These are phyloP conservation scores for Boloria euphrosyne DNA, from an alignment of 2,888 invertebrate species.

Conservation along the genomic window DNA sequence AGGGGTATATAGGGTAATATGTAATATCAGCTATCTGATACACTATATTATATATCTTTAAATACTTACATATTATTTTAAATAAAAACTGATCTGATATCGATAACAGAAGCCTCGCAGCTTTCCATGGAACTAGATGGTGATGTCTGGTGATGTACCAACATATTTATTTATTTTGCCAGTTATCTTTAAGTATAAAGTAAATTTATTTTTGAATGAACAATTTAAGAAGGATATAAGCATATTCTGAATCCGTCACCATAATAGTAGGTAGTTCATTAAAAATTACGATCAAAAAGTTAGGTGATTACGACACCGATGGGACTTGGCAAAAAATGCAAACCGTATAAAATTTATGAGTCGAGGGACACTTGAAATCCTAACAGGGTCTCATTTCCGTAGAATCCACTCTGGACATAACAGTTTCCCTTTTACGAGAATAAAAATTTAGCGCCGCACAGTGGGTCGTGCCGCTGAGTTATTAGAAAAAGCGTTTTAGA, in stretches of 20 bases:
- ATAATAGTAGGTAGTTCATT: neutral
- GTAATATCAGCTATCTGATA: no score
- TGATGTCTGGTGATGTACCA: no score
- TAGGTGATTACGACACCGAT: constrained; percentile 18
- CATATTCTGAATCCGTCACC: no score
- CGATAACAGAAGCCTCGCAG: no score
- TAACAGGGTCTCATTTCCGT: constrained; percentile 51
- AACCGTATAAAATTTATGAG: constrained; percentile 48
- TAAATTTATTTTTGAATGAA: no score
- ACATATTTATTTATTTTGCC: no score
- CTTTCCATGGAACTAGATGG: no score
- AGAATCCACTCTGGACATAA: constrained; percentile 67
- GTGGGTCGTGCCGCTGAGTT: constrained; percentile 61
- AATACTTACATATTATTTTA: no score
- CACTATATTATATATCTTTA: no score
- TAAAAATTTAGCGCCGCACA: constrained; percentile 71
- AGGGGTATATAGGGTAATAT: no score
- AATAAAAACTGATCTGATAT: no score
- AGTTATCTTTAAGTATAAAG: no score
- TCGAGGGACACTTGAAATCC: constrained; percentile 44
- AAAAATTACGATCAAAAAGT: constrained; percentile 8
- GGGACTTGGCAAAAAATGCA: constrained; percentile 24
- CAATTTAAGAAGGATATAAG: neutral
- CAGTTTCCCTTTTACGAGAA: constrained; percentile 65
- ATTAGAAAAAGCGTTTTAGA: constrained; percentile 45